These are phyloP conservation scores for Notothenia rossii DNA, from an alignment of 2,113 vertebrate species.

Conservation along the genomic window DNA sequence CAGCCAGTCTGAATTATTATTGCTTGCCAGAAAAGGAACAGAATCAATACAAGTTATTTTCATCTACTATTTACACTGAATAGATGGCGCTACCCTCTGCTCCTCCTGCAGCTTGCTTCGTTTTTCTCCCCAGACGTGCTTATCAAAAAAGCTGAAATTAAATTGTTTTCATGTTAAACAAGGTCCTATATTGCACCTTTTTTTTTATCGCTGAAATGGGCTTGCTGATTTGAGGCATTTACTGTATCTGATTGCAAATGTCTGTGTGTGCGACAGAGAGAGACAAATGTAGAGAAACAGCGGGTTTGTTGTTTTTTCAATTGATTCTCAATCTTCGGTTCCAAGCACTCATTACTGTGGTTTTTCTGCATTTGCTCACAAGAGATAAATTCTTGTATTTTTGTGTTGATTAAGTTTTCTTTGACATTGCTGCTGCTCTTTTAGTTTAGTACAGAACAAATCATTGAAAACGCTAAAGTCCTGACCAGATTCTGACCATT, in stretches of 20 bases:
- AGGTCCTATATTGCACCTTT: slow-evolving; percentile 19
- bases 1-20: slow-evolving; percentile 25
- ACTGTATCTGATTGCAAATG: slow-evolving; percentile 18
- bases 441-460: slow-evolving; percentile 4
- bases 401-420: slow-evolving; percentile 24
- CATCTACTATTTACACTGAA: slow-evolving; percentile 51
- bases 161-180: slow-evolving; percentile 61
- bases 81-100: slow-evolving; percentile 54
- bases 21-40: slow-evolving; percentile 34
- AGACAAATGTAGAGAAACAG: slow-evolving; percentile 35
- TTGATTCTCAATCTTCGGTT: slow-evolving; percentile 35
- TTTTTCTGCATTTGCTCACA: slow-evolving; percentile 26
- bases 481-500: neutral
- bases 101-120: slow-evolving; percentile 32
- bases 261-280: neutral
- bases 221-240: slow-evolving; percentile 18
- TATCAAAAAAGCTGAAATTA: slow-evolving; percentile 58
- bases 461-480: slow-evolving; percentile 20
- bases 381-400: slow-evolving; percentile 13
- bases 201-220: slow-evolving; percentile 20
- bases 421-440: slow-evolving; percentile 22
- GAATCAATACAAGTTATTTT: slow-evolving; percentile 58
- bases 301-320: slow-evolving; percentile 26
- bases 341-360: slow-evolving; percentile 27
- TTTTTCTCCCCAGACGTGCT: slow-evolving; percentile 31